Conservation (phyloP, 2,797 vertebrate genomes). For the Phrynocephalus guinanensis region DNA sequence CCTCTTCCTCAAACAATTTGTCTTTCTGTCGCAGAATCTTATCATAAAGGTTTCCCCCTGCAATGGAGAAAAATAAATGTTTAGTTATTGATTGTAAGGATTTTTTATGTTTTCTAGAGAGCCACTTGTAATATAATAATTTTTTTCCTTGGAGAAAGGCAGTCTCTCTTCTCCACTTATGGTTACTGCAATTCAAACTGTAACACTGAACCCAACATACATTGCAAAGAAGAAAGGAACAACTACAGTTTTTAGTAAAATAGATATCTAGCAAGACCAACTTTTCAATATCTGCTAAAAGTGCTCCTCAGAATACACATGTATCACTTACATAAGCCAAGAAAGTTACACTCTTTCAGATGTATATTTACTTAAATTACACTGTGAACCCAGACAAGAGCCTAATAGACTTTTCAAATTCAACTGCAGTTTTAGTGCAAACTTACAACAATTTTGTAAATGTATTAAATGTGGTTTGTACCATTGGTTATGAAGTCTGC, state of each 20-base stretch:
- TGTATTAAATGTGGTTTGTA: constrained; percentile 11
- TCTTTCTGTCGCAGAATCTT: constrained; percentile 95
- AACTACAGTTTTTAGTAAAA: not conserved
- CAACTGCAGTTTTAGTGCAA: not conserved
- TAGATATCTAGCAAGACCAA: too few relatives aligned
- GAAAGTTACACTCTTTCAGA: not conserved
- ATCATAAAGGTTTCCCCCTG: constrained; percentile 97
- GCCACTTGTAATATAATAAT: constrained; percentile 11
- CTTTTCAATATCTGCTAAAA: constrained; percentile 33
- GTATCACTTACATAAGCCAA: constrained; percentile 6
- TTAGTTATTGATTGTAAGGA: constrained; percentile 45
- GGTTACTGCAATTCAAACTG: not conserved
- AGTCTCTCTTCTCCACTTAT: constrained; percentile 20
- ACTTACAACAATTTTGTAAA: not conserved
- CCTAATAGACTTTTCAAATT: not conserved
- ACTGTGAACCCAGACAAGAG: not conserved
- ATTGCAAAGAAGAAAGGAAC: not conserved
- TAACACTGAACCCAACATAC: not conserved
- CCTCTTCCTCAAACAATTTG: constrained; percentile 92
- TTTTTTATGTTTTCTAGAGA: constrained; percentile 25
- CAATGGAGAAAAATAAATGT: constrained; percentile 63
- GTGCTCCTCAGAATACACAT: constrained; percentile 18
- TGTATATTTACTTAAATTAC: constrained; percentile 10
- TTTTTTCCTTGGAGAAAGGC: constrained; percentile 32
- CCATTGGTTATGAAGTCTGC: not conserved